Conservation (phyloP, 2,888 invertebrate species). For the Heliconius ethilla region DNA sequence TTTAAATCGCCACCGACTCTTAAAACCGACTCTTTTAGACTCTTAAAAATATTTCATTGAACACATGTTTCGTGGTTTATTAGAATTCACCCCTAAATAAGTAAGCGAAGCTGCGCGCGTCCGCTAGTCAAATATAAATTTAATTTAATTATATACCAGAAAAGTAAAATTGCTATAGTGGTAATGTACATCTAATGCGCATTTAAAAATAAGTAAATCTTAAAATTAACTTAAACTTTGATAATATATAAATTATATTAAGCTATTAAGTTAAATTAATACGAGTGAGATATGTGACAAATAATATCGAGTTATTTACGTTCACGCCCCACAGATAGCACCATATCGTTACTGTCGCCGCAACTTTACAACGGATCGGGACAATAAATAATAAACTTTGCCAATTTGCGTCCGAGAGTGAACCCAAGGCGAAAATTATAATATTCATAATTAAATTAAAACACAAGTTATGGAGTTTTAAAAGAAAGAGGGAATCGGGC, state of each 20-base stretch:
- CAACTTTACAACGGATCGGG: slow-evolving; percentile 62
- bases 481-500: slow-evolving; percentile 70
- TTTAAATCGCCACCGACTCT: too few species aligned
- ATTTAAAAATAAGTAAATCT: too few species aligned
- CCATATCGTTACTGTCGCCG: slow-evolving; percentile 55
- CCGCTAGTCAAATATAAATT: too few species aligned
- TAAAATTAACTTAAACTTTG: not conserved
- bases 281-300: slow-evolving; percentile 32
- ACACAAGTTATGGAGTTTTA: slow-evolving; percentile 73
- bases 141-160: too few species aligned
- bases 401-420: slow-evolving; percentile 63
- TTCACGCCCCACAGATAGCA: slow-evolving; percentile 35
- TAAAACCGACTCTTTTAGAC: too few species aligned
- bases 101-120: too few species aligned
- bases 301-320: slow-evolving; percentile 37
- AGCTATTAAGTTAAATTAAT: not conserved
- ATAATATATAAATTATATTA: slow-evolving; percentile 9
- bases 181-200: too few species aligned
- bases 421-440: slow-evolving; percentile 67
- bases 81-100: too few species aligned
- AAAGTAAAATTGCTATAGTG: too few species aligned
- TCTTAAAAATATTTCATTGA: too few species aligned
- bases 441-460: slow-evolving; percentile 75
- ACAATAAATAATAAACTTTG: slow-evolving; percentile 75
- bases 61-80: too few species aligned